Base-by-base conservation (phyloP, 2,888 invertebrate genomes). In the Ophion costatus region DNA sequence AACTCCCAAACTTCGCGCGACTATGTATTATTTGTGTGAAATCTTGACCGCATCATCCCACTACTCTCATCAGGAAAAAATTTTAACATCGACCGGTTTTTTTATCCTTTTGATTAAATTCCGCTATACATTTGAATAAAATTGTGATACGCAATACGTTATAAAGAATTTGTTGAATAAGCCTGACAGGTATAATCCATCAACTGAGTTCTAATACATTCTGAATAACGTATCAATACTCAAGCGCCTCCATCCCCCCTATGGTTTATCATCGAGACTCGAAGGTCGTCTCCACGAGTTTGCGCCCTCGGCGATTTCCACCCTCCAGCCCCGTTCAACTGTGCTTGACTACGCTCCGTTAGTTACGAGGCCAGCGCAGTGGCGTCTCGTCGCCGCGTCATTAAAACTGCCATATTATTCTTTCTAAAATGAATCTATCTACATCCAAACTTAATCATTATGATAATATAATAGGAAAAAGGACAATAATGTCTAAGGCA, bases 231-330 rank as follows among this genome's bases (percentile, higher is more conserved):
- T 20, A 20, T 9, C 22, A 29, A 29, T 38, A 7, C 22, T 11
- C 20, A 10, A 38, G 56, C 11, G 20, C 63, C 33, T 73, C 22
- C 24, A 38, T 38, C 57, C 33, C 20, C n/a, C 29, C 56, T 51
- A 29, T 5, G 51, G 17, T 59, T 59, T 20, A 71, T 33, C 33
- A 57, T 71, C 33, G 29, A 71, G n/a, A 11, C 33, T 57, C 56
- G 57, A 71, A 71, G 71, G 57, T 57, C 57, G 56, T 33, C 56
- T 20, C 71, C 22, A 11, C 6, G 71, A 66, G 82, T 61, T 75
- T 84, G 84, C 84, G 82, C 84, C 82, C 77, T 84, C 81, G 63
- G 29, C 24, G 24, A 29, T 29, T 79, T 64, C 59, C 74, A 70
- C 78, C 76, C 83, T 75, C 64, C 22, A 51, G 20, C 51, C 20